Evolutionary conservation across 2,113 vertebrate species (phyloP).

Genomic region (Hippopotamus amphibius): DNA sequence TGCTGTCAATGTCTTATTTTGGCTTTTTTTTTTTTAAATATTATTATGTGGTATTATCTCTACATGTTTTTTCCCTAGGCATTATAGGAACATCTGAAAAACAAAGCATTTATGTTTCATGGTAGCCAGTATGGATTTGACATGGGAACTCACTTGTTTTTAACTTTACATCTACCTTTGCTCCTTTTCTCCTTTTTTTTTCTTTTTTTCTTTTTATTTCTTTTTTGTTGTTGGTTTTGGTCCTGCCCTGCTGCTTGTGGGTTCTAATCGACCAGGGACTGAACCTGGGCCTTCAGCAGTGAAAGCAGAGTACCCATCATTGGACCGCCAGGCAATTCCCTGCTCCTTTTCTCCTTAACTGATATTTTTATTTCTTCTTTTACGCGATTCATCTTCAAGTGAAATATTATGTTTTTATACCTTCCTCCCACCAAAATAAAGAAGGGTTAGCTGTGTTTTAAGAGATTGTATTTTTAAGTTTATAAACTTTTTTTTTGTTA

Average conservation of each 20-base stretch:
- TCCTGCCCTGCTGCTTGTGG: too few species aligned
- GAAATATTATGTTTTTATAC: background rate
- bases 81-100: background rate
- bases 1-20: background rate
- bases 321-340: too few species aligned
- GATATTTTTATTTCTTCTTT: constrained; percentile 24
- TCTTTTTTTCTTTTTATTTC: constrained; percentile 19
- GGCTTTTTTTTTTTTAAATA: background rate
- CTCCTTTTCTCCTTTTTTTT: background rate
- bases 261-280: too few species aligned
- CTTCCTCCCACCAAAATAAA: background rate
- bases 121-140: background rate
- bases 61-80: background rate
- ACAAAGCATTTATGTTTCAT: background rate
- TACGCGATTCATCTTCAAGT: background rate
- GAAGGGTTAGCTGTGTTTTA: background rate
- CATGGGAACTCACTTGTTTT: background rate
- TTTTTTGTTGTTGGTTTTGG: background rate
- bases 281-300: too few species aligned
- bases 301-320: too few species aligned
- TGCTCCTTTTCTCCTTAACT: background rate
- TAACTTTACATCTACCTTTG: background rate
- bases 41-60: background rate
- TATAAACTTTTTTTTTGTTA: background rate
- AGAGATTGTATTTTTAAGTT: background rate